Evolutionary conservation across 2,113 vertebrate genomes (phyloP), one percentile per base, ranked within the genome.

Genomic region (Grammomys surdaster): DNA sequence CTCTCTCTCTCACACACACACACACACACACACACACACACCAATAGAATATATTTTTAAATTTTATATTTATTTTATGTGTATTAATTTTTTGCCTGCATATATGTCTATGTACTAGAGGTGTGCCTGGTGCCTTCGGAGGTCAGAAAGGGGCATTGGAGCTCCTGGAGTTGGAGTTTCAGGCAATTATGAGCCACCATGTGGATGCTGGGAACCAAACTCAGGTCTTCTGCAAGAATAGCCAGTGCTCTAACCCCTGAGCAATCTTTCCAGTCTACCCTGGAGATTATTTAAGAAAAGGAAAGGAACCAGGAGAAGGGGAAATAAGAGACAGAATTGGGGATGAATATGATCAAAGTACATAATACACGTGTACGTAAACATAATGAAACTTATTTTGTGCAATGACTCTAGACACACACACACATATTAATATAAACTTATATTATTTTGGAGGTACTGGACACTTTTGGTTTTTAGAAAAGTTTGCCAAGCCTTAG

Each of bases 381-480:
- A 26, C 33, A 69, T 69, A 69, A 20, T 70, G 5, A 70, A 69
- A 36, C 31, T 43, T 87, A 51, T 87, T 48, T 36, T 51, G 43
- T 87, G 17, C 28, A 87, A n/a, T 51, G 11, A 87, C 70, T 70
- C n/a, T 51, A 48, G 51, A 48, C 9, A 85, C 3, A 48, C 9
- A 85, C 3, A 46, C n/a, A 43, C 56, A 40, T 2, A 63, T 28
- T 48, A 12, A 13, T 87, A 48, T 48, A 48, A 65, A 16, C 40
- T 40, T 60, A 24, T 84, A 70, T 72, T 78, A 86, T 80, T 85
- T 95, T 22, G 16, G 78, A n/a, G 51, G n/a, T 65, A 84, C 22
- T 87, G 48, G 31, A 90, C 51, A 72, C 19, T 40, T 51, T 95
- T 95, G 91, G 43, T 11, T 82, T 91, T 5, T 48, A 77, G 43